Evolutionary conservation across 2,113 vertebrate genomes (phyloP).

Genomic region (Stigmatopora argus): DNA sequence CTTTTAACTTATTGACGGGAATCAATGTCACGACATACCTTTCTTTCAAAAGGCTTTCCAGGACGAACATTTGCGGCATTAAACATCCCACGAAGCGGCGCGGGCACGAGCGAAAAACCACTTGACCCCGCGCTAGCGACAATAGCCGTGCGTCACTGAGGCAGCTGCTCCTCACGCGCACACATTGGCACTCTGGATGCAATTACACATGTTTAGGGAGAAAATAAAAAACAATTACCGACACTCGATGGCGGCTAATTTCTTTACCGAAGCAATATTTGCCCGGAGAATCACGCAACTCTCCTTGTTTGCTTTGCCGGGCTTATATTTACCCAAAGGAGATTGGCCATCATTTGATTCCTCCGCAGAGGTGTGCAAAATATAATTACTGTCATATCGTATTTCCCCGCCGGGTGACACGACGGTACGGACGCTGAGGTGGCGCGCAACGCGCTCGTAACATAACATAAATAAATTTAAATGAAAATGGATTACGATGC

Average conservation of each 20-base stretch:
- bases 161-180: conserved; percentile 32
- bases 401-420: conserved; percentile 40
- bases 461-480: too few species aligned
- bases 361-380: conserved; percentile 45
- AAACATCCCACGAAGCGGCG: conserved; percentile 22
- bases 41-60: too few species aligned
- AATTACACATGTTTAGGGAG: conserved; percentile 65
- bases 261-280: conserved; percentile 52
- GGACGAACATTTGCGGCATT: conserved; percentile 14
- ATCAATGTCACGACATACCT: too few species aligned
- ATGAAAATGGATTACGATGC: too few species aligned
- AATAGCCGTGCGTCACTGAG: conserved; percentile 24
- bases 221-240: conserved; percentile 60
- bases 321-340: conserved; percentile 29
- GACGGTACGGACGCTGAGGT: conserved; percentile 6
- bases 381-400: conserved; percentile 62
- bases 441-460: too few species aligned
- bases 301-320: conserved; percentile 48
- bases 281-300: conserved; percentile 31
- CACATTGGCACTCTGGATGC: conserved; percentile 41
- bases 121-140: conserved; percentile 42
- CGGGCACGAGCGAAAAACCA: conserved; percentile 29
- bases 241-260: conserved; percentile 55
- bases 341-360: conserved; percentile 41
- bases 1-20: too few species aligned